These are phyloP conservation scores for Beaufortia kweichowensis DNA, from an alignment of 2,113 vertebrate genomes.

Conservation along the genomic window DNA sequence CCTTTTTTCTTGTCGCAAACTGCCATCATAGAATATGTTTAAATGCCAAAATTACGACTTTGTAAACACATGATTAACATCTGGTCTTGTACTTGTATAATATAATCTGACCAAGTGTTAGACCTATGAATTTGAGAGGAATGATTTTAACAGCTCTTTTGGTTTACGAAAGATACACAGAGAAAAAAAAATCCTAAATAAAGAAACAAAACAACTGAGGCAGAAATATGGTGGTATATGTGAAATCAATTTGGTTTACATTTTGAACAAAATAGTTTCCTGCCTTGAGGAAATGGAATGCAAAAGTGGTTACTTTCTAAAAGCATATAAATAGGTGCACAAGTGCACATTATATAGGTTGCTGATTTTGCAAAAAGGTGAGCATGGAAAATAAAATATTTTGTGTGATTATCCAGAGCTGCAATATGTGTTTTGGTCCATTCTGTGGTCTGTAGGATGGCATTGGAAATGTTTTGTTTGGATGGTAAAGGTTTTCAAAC, in stretches of 20 bases:
- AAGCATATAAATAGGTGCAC: background rate
- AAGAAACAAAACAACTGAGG: slow-evolving; percentile 46
- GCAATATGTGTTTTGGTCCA: slow-evolving; percentile 28
- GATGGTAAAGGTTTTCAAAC: background rate
- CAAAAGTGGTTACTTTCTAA: background rate
- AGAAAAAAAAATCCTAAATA: slow-evolving; percentile 23
- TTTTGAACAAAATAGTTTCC: slow-evolving; percentile 23
- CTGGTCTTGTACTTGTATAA: background rate
- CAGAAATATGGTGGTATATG: slow-evolving; percentile 40
- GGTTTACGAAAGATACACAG: background rate
- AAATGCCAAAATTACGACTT: slow-evolving; percentile 11
- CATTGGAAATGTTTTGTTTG: background rate
- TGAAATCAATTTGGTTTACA: slow-evolving; percentile 67
- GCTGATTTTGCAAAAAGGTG: slow-evolving; percentile 21
- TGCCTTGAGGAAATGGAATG: slow-evolving; percentile 23
- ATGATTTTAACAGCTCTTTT: background rate
- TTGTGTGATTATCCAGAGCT: slow-evolving; percentile 36
- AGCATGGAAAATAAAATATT: background rate
- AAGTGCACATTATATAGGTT: slow-evolving; percentile 28
- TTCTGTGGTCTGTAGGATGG: slow-evolving; percentile 40
- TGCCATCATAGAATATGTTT: background rate
- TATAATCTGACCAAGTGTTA: background rate
- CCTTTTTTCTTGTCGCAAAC: too few relatives aligned
- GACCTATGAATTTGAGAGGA: background rate
- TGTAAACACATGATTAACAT: background rate